phyloP scores from a whole-genome alignment of 2,797 vertebrate species.

The Dicrostonyx torquatus region DNA sequence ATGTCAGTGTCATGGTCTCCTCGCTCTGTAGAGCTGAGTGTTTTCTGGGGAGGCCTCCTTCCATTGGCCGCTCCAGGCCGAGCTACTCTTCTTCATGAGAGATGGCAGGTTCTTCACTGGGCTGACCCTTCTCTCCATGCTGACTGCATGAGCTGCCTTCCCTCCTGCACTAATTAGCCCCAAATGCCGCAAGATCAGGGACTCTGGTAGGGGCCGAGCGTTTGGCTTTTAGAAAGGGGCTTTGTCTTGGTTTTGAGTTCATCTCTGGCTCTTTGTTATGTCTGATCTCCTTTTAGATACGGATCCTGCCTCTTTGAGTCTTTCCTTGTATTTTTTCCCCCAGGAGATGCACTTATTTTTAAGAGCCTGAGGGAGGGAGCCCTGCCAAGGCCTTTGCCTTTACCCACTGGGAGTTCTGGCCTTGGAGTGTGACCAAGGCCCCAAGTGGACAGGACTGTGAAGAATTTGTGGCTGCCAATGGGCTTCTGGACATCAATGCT shows the following conservation, averaged over 20 bases:
- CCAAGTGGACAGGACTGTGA: not conserved
- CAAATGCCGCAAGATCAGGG: not conserved
- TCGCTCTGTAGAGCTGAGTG: not conserved
- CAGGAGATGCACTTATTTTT: conserved; percentile 54
- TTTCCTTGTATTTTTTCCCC: not conserved
- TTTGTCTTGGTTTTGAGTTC: not conserved
- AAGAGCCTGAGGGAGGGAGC: conserved; percentile 6
- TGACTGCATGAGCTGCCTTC: not conserved
- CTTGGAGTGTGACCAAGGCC: not conserved
- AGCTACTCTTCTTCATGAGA: not conserved
- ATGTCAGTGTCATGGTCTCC: not conserved
- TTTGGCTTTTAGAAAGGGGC: not conserved
- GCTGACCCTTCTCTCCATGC: not conserved
- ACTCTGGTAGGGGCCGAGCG: not conserved
- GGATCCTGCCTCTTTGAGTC: not conserved
- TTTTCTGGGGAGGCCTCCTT: not conserved
- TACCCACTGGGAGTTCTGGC: not conserved
- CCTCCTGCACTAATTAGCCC: not conserved
- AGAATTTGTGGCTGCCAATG: not conserved
- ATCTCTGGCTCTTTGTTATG: not conserved
- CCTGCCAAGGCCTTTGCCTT: conserved; percentile 11
- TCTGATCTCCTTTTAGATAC: conserved; percentile 5
- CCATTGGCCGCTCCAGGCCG: not conserved
- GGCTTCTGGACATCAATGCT: not conserved
- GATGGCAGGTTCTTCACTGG: not conserved